Conservation (phyloP, 2,888 invertebrate species). For the Cryptus viduatorius region DNA sequence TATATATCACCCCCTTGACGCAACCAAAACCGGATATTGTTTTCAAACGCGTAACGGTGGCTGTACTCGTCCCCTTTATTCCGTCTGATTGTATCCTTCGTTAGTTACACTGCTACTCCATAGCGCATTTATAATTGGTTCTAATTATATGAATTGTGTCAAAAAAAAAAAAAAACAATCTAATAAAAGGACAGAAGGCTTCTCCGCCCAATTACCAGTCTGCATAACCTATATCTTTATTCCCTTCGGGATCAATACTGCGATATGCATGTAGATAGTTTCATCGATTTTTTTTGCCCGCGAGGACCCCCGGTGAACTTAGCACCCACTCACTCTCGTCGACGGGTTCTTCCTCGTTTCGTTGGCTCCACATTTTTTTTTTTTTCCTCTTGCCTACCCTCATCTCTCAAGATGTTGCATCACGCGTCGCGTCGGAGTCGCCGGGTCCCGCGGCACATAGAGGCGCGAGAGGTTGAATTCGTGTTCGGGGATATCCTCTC, state of each 20-base stretch:
- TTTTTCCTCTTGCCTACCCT: conserved; percentile 13
- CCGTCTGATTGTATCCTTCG: conserved; percentile 18
- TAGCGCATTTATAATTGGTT: conserved; percentile 25
- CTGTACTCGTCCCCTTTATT: neutral
- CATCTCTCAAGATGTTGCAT: conserved; percentile 61
- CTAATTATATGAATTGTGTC: conserved; percentile 14
- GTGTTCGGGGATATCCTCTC: conserved; percentile 10
- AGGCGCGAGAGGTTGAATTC: conserved; percentile 20
- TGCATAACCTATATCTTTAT: neutral
- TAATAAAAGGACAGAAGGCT: neutral
- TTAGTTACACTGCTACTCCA: neutral
- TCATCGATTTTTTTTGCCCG: conserved; percentile 35
- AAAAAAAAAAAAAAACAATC: conserved; percentile 1
- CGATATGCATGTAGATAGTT: conserved; percentile 12
- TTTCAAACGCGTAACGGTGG: neutral
- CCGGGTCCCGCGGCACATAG: neutral
- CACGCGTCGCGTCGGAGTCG: conserved; percentile 33
- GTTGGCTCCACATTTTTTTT: neutral
- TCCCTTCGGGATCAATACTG: conserved; percentile 23
- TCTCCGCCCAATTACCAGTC: conserved; percentile 16
- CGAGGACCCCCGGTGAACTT: conserved; percentile 52
- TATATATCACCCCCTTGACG: neutral
- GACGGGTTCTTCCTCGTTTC: conserved; percentile 31
- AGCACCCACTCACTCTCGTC: conserved; percentile 52
- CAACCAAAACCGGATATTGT: conserved; percentile 18